phyloP scores from a whole-genome alignment of 2,888 invertebrate genomes.

The Hedya salicella region DNA sequence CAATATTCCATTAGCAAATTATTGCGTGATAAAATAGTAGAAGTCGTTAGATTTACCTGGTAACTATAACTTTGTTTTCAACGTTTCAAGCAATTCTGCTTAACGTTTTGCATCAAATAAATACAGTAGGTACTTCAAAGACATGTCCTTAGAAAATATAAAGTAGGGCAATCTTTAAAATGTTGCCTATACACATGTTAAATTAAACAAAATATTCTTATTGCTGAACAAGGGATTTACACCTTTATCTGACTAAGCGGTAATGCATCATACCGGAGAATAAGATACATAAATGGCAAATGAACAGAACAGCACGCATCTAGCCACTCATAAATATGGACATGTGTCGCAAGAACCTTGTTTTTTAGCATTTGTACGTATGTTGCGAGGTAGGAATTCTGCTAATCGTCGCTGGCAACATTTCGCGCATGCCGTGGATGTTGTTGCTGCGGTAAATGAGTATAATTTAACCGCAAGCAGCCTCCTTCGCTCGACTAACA shows the following conservation, averaged over 20 bases:
- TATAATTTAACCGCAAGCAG: slow-evolving; percentile 75
- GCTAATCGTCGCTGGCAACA: slow-evolving; percentile 80
- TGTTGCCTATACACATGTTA: not conserved
- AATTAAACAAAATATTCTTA: slow-evolving; percentile 41
- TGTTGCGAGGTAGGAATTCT: slow-evolving; percentile 78
- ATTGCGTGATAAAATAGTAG: slow-evolving; percentile 55
- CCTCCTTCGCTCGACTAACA: slow-evolving; percentile 57
- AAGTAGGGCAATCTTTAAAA: not conserved
- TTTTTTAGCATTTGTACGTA: slow-evolving; percentile 79
- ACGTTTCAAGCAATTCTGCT: not conserved
- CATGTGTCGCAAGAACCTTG: slow-evolving; percentile 73
- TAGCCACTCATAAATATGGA: slow-evolving; percentile 50
- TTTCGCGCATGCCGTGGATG: slow-evolving; percentile 73
- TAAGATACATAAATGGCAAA: slow-evolving; percentile 67
- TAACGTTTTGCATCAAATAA: not conserved
- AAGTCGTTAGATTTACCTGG: slow-evolving; percentile 17
- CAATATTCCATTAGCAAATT: slow-evolving; percentile 68
- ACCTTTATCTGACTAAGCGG: slow-evolving; percentile 63
- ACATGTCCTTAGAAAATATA: not conserved
- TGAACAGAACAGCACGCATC: slow-evolving; percentile 63
- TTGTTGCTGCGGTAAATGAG: slow-evolving; percentile 75
- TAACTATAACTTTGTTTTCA: slow-evolving; percentile 1
- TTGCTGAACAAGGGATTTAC: slow-evolving; percentile 50
- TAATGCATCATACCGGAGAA: slow-evolving; percentile 53
- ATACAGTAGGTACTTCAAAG: not conserved